These are phyloP conservation scores for Tromatobia lineatoria DNA, from an alignment of 2,888 invertebrate genomes.

Conservation along the genomic window DNA sequence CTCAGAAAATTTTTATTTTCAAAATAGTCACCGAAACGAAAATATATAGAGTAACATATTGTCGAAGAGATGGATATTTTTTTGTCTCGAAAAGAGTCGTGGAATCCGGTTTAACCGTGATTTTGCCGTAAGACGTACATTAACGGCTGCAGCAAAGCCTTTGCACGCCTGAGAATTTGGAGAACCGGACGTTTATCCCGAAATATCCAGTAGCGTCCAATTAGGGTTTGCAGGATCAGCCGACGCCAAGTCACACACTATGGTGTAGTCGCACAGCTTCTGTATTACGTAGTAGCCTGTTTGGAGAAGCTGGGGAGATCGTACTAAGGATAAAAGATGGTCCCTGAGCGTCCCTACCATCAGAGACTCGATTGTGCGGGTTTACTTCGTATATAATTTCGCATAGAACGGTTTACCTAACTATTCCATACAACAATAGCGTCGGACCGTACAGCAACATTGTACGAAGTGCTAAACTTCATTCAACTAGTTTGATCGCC, in stretches of 20 bases:
- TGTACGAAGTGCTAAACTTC: constrained; percentile 73
- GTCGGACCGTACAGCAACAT: not conserved
- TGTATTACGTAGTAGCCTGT: constrained; percentile 6
- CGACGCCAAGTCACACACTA: constrained; percentile 38
- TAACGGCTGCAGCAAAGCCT: constrained; percentile 49
- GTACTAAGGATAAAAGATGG: constrained; percentile 55
- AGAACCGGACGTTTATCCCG: constrained; percentile 62
- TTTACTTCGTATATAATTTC: constrained; percentile 25
- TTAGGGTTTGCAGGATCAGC: constrained; percentile 68
- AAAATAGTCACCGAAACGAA: not conserved
- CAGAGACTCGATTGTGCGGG: constrained; percentile 33
- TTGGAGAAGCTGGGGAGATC: not conserved
- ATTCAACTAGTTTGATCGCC: constrained; percentile 76
- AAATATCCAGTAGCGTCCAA: constrained; percentile 67
- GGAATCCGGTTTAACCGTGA: constrained; percentile 66
- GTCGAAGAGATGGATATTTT: constrained; percentile 32
- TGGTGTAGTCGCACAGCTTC: not conserved
- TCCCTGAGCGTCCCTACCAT: constrained; percentile 52
- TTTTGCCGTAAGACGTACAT: constrained; percentile 64
- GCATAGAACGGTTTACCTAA: constrained; percentile 18
- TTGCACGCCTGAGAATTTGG: not conserved
- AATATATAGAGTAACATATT: constrained; percentile 37
- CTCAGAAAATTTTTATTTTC: not conserved
- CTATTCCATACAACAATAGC: constrained; percentile 20
- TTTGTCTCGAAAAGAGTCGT: constrained; percentile 49